Percentiles rank a stretch among this genome's conserved stretches.
phyloP scores from a whole-genome alignment of 1,140 invertebrate species.

The Nebria ingens region DNA sequence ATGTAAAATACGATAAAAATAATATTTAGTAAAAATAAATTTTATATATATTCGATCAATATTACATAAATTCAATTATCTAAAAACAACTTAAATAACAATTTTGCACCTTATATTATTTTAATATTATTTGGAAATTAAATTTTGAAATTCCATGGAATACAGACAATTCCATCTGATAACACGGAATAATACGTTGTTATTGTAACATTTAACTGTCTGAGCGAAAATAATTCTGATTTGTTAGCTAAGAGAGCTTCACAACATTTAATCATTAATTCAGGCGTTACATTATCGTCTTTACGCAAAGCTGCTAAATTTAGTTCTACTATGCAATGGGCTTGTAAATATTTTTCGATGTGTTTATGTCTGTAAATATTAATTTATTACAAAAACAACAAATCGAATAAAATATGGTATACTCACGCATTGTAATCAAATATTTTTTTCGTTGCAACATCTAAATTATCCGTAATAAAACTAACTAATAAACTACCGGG shows the following conservation, averaged over 20 bases:
- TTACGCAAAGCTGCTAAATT: conserved; percentile 62
- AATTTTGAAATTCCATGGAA: conserved; percentile 84
- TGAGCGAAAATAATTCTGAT: conserved; percentile 23
- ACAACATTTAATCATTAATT: conserved; percentile 79
- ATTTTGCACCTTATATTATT: background rate
- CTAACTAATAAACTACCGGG: conserved; percentile 73
- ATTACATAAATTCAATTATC: too few relatives aligned
- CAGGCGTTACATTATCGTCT: conserved; percentile 82
- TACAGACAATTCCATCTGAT: conserved; percentile 79
- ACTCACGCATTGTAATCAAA: conserved; percentile 65
- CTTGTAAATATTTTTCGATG: conserved; percentile 58
- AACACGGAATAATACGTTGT: conserved; percentile 87
- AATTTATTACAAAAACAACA: conserved; percentile 15
- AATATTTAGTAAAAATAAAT: too few relatives aligned
- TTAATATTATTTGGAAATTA: conserved; percentile 21
- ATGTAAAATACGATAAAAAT: too few relatives aligned
- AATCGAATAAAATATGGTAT: conserved; percentile 12
- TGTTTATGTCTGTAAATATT: conserved; percentile 61
- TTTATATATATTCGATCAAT: too few relatives aligned
- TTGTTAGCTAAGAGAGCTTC: conserved; percentile 52
- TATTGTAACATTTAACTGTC: conserved; percentile 59
- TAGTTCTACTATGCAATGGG: conserved; percentile 53
- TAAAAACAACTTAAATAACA: too few relatives aligned
- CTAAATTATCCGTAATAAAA: conserved; percentile 70
- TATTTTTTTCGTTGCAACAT: conserved; percentile 57